These are phyloP conservation scores for Pygocentrus nattereri DNA, from an alignment of 2,797 vertebrate genomes.

Conservation along the genomic window DNA sequence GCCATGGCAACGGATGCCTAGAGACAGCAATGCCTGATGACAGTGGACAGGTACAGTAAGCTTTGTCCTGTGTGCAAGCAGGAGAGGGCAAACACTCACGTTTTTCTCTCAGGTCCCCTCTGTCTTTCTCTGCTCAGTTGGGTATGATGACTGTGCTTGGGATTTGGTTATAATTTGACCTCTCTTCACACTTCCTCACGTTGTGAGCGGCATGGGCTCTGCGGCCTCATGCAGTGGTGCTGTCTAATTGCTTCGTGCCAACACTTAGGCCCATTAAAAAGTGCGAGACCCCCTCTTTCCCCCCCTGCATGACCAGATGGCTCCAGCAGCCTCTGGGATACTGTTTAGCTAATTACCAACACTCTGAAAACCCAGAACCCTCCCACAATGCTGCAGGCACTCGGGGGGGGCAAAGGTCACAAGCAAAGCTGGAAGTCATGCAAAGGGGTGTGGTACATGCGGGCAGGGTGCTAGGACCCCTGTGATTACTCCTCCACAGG, in stretches of 20 bases:
- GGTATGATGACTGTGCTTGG: constrained; percentile 12
- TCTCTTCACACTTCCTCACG: constrained; percentile 47
- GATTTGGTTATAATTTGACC: constrained; percentile 42
- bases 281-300: constrained; percentile 70
- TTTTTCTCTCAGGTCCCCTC: constrained; percentile 10
- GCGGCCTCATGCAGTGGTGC: constrained; percentile 55
- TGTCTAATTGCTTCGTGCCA: constrained; percentile 69
- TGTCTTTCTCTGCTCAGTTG: constrained; percentile 2
- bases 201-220: constrained; percentile 46
- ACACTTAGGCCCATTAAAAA: constrained; percentile 79
- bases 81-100: constrained; percentile 1
- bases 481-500: constrained; percentile 16
- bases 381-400: constrained; percentile 55
- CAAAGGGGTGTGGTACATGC: constrained; percentile 32
- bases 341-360: constrained; percentile 76
- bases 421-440: constrained; percentile 57
- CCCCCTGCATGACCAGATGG: constrained; percentile 77
- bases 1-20: constrained; percentile 47
- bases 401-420: constrained; percentile 72
- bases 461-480: constrained; percentile 42
- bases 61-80: neutral
- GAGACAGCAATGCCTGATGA: constrained; percentile 23
- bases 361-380: constrained; percentile 48
- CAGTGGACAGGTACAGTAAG: constrained; percentile 3
- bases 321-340: constrained; percentile 67